Percentiles rank a stretch among this genome's conserved stretches.
phyloP scores from a whole-genome alignment of 2,797 vertebrate genomes.

The Nasua narica region DNA sequence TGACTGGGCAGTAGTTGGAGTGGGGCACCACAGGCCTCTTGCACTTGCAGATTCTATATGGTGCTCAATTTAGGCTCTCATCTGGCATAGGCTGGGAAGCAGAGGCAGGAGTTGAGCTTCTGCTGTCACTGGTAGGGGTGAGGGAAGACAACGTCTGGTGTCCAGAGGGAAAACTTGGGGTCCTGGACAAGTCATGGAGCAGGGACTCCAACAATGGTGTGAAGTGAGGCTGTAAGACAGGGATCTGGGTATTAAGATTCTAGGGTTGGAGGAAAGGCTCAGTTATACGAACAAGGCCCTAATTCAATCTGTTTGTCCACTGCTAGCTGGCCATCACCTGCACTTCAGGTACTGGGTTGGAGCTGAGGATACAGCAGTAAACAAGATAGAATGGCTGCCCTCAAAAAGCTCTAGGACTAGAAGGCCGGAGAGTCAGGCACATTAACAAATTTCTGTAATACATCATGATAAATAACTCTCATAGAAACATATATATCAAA shows the following conservation, averaged over 20 bases:
- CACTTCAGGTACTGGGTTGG: not conserved
- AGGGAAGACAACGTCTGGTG: not conserved
- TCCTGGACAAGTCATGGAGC: not conserved
- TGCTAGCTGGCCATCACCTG: not conserved
- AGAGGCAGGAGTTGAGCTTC: not conserved
- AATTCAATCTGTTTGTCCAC: not conserved
- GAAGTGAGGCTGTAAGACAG: not conserved
- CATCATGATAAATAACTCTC: not conserved
- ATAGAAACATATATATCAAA: not conserved
- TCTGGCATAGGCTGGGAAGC: not conserved
- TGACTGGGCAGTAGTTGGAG: not conserved
- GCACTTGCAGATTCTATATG: not conserved
- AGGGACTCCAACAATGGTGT: not conserved
- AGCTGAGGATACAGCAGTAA: not conserved
- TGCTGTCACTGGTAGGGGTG: not conserved
- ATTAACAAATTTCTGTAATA: slow-evolving; percentile 13
- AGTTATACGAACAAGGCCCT: not conserved
- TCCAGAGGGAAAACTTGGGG: not conserved
- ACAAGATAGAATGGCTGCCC: not conserved
- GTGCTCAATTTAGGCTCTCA: not conserved
- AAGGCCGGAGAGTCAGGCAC: not conserved
- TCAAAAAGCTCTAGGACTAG: not conserved
- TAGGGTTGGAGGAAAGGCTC: not conserved
- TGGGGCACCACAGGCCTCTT: not conserved
- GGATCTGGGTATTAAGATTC: not conserved